A percentile compares a stretch with the other conserved stretches of the same genome.
phyloP scores from a whole-genome alignment of 2,888 invertebrate species.

The Chloroclystis v-ata region DNA sequence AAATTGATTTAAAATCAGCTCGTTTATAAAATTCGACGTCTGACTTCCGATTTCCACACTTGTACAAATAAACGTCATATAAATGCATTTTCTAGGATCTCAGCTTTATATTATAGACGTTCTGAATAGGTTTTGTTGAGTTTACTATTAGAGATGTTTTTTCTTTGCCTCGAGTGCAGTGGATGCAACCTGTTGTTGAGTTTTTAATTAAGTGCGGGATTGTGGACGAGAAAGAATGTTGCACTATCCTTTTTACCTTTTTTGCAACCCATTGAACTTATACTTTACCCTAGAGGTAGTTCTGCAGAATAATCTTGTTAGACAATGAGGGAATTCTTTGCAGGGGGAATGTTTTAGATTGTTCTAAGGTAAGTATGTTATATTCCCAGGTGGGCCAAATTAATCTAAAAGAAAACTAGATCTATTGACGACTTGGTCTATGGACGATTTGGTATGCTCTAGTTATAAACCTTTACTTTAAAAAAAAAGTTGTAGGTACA shows the following conservation, averaged over 20 bases:
- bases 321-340: background rate
- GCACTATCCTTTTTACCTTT: constrained; percentile 40
- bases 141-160: constrained; percentile 25
- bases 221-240: constrained; percentile 34
- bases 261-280: constrained; percentile 39
- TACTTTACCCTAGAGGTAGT: constrained; percentile 36
- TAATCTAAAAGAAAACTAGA: no score
- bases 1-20: constrained; percentile 1
- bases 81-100: constrained; percentile 12
- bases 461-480: no score
- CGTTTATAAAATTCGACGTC: constrained; percentile 1
- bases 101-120: constrained; percentile 17
- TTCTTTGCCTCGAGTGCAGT: constrained; percentile 33
- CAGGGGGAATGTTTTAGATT: no score
- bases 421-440: no score
- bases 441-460: no score
- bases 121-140: constrained; percentile 27
- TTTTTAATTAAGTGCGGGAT: constrained; percentile 64
- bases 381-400: no score
- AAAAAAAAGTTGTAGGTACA: no score
- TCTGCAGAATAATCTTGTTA: constrained; percentile 8
- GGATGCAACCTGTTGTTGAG: constrained; percentile 68
- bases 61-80: constrained; percentile 11
- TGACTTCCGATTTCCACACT: background rate
- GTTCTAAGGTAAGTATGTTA: no score